phyloP scores from a whole-genome alignment of 2,113 vertebrate species.

The Lonchura striata region DNA sequence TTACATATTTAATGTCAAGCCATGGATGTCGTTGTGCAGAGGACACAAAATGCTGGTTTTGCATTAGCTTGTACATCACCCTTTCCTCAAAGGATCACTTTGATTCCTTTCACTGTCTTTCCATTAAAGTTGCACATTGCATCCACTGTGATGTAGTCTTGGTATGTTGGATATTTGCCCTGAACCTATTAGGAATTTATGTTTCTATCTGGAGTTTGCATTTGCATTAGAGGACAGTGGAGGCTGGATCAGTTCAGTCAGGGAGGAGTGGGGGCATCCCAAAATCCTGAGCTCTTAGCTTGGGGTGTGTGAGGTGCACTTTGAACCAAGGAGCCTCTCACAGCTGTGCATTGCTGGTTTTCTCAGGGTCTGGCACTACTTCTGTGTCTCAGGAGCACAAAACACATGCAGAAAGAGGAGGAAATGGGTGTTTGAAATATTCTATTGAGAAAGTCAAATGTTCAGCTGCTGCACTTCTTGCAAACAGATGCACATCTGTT shows the following conservation, averaged over 20 bases:
- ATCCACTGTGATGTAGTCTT: background rate
- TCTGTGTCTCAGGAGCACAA: background rate
- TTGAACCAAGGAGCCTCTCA: background rate
- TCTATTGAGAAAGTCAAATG: background rate
- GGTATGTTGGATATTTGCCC: background rate
- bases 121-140: background rate
- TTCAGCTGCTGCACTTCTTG: background rate
- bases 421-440: background rate
- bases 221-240: background rate
- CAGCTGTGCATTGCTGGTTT: background rate
- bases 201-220: constrained; percentile 1
- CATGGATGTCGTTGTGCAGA: background rate
- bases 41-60: background rate
- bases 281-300: background rate
- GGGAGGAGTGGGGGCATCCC: background rate
- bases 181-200: background rate
- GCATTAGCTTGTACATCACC: background rate
- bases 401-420: background rate
- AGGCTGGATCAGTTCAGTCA: background rate
- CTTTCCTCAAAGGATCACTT: background rate
- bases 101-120: background rate
- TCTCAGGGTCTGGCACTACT: background rate
- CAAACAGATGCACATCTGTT: background rate
- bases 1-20: background rate
- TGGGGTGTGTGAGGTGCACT: background rate